Conservation (phyloP, 1,140 invertebrate species). For the Nymphalis io region DNA sequence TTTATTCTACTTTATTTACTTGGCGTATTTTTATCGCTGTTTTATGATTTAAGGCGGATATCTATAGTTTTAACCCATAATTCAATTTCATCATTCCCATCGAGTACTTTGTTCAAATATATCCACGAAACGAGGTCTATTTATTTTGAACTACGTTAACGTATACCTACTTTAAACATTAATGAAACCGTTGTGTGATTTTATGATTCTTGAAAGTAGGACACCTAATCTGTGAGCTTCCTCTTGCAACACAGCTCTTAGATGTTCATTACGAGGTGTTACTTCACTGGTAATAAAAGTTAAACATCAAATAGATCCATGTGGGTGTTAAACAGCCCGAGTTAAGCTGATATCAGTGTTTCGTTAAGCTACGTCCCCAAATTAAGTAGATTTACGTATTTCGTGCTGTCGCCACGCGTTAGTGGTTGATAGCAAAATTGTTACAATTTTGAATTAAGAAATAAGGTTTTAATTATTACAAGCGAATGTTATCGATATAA, state of each 20-base stretch:
- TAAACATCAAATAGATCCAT: conserved; percentile 4
- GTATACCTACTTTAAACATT: conserved; percentile 33
- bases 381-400: background rate
- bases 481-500: too few species aligned
- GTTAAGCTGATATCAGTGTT: conserved; percentile 18
- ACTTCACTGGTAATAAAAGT: conserved; percentile 31
- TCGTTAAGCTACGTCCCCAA: conserved; percentile 3
- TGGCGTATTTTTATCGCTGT: background rate
- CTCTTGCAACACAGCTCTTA: conserved; percentile 44
- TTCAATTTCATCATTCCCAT: too few species aligned
- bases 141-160: conserved; percentile 7
- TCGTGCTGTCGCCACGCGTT: background rate
- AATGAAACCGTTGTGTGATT: conserved; percentile 34
- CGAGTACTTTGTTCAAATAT: too few species aligned
- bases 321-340: background rate
- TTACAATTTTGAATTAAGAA: too few species aligned
- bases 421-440: too few species aligned
- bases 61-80: too few species aligned
- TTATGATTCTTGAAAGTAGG: conserved; percentile 39
- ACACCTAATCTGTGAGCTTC: conserved; percentile 39
- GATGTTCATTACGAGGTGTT: conserved; percentile 32
- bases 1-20: background rate
- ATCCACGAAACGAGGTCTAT: background rate
- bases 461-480: too few species aligned
- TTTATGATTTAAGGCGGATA: too few species aligned